Base-by-base conservation (phyloP, 1,140 invertebrate genomes). In the Phymastichus coffea region DNA sequence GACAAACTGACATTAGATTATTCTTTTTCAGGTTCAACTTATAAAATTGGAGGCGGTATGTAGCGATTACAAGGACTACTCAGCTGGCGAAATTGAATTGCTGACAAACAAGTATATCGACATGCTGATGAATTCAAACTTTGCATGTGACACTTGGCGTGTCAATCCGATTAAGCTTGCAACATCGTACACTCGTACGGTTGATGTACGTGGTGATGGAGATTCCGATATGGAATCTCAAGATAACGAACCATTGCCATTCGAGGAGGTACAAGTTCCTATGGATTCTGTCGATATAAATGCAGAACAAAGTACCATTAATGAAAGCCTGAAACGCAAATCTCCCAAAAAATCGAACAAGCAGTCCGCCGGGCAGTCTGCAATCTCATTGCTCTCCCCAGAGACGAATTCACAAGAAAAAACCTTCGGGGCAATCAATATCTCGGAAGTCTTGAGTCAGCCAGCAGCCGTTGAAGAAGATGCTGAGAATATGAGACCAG, bases 1-100 rank as follows among this genome's bases (percentile, higher is more conserved):
- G 12, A 33, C 12, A 33, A 33, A 14, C 14, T 26, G 14, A 46
- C 14, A 25, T 4, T n/a, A 30, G 8, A 3, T 33, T 10, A 25
- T 49, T 41, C 23, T 17, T 37, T 41, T 47, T 8, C 2, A 61
- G 44, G 52, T 55, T 61, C 52, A 61, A 37, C 38, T 72, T 7
- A 60, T 72, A 47, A 57, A 52, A 37, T 19, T 71, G 1, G 61
- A 71, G 30, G 19, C 12, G 10, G n/a, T 72, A 1, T 43, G 46
- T 0, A 17, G 6, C 8, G 40, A 17, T 20, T 37, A 17, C 9
- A 22, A 58, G 22, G 52, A 43, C 43, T 65, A 69, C 56, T 69
- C 60, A 4, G 65, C 61, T 2, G 51, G 1, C 1, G 62, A 68
- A 19, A 37, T 68, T 7, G 64, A 71, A 2, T 0, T 17, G 23